Conservation (phyloP, 1,140 invertebrate genomes). For the Xylocopa sonorina region DNA sequence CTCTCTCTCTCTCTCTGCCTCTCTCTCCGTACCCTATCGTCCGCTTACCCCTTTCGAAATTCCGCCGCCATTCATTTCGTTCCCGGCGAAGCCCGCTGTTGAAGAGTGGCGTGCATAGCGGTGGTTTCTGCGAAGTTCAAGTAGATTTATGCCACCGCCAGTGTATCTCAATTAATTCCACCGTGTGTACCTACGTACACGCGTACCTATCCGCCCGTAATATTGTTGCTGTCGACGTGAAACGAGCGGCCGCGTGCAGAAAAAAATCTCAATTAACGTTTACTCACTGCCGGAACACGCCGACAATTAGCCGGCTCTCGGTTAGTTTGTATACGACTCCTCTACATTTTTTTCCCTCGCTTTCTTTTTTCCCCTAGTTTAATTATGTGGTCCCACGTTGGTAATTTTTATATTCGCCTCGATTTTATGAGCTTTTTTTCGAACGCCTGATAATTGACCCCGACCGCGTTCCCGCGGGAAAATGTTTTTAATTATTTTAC, state of each 20-base stretch:
- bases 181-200: neutral
- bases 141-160: conserved; percentile 57
- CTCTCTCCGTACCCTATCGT: too few species aligned
- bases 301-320: conserved; percentile 1
- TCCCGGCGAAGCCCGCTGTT: neutral
- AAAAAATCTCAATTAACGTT: conserved; percentile 40
- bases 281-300: neutral
- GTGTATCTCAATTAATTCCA: conserved; percentile 60
- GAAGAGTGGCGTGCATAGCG: conserved; percentile 31
- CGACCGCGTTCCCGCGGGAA: too few species aligned
- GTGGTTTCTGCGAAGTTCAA: conserved; percentile 53
- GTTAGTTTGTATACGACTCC: neutral
- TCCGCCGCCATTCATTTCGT: conserved; percentile 34
- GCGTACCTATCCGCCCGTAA: conserved; percentile 1
- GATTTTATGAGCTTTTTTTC: neutral
- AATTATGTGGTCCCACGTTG: neutral
- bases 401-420: too few species aligned
- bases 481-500: neutral
- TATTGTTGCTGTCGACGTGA: conserved; percentile 17
- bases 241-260: conserved; percentile 5
- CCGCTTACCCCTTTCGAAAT: conserved; percentile 20
- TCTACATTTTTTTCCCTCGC: neutral
- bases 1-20: too few species aligned
- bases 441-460: too few species aligned
- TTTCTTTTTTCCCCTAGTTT: neutral